Evolutionary conservation across 2,113 vertebrate genomes (phyloP).

Genomic region (Dendropsophus ebraccatus): DNA sequence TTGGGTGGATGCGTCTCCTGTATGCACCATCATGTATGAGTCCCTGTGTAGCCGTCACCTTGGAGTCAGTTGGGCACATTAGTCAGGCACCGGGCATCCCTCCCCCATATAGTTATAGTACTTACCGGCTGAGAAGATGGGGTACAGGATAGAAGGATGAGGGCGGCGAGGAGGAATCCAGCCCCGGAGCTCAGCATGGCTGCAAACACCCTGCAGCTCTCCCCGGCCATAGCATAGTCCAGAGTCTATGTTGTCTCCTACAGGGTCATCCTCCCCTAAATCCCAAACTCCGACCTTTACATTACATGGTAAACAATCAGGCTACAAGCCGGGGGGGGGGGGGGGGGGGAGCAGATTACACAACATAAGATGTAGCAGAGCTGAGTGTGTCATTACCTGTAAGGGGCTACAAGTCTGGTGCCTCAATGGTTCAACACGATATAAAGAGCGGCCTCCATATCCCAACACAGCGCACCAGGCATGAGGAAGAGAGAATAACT

Average conservation of each 20-base stretch:
- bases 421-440: no score
- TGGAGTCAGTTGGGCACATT: no score
- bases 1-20: no score
- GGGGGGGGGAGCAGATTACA: not conserved
- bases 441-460: no score
- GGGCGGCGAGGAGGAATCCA: not conserved
- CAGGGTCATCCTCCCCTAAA: not conserved
- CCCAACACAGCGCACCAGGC: no score
- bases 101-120: not conserved
- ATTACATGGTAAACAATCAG: conserved; percentile 37
- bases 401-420: no score
- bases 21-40: no score
- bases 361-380: conserved; percentile 14
- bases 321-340: not conserved
- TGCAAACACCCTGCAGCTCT: not conserved
- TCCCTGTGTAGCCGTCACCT: no score
- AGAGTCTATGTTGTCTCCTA: conserved; percentile 24
- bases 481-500: no score
- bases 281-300: conserved; percentile 4
- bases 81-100: no score
- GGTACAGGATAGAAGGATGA: not conserved
- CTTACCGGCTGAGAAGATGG: not conserved
- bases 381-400: not conserved
- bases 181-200: not conserved
- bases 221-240: not conserved